Conservation (phyloP, 2,888 invertebrate species). For the Pimpla rufipes region DNA sequence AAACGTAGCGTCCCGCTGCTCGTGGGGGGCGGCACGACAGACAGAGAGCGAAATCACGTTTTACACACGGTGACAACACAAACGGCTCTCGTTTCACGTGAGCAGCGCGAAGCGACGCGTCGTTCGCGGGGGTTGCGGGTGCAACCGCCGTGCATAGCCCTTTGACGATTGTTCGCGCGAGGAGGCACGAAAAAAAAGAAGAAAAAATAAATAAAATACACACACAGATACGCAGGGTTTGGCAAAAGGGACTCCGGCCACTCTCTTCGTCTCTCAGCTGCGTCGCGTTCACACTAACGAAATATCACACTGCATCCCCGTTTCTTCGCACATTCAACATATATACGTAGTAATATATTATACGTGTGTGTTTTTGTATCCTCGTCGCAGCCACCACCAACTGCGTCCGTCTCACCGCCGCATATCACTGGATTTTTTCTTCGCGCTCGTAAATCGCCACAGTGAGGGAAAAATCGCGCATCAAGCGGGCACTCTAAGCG, state of each 20-base stretch:
- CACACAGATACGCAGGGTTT: conserved; percentile 6
- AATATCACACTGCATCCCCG: conserved; percentile 38
- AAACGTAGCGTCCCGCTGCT: conserved; percentile 3
- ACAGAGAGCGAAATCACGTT: conserved; percentile 19
- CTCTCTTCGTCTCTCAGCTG: background rate
- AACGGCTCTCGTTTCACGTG: conserved; percentile 25
- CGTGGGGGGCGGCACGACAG: conserved; percentile 14
- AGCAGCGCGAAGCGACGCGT: conserved; percentile 39
- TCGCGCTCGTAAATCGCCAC: background rate
- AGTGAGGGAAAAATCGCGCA: background rate
- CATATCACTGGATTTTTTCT: conserved; percentile 24
- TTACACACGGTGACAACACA: background rate
- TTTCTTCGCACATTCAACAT: conserved; percentile 11
- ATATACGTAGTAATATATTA: too few relatives aligned
- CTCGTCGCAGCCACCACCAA: conserved; percentile 44
- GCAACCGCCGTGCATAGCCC: conserved; percentile 48
- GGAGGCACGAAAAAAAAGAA: conserved; percentile 23
- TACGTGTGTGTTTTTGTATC: conserved; percentile 2
- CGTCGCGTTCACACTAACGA: conserved; percentile 43
- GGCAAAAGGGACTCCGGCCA: background rate
- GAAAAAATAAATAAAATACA: too few relatives aligned
- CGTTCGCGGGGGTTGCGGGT: background rate
- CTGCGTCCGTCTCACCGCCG: conserved; percentile 25
- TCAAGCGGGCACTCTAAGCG: conserved; percentile 16
- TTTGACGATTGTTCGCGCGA: conserved; percentile 65